phyloP scores from a whole-genome alignment of 2,797 vertebrate species.

The Heterohyrax brucei region DNA sequence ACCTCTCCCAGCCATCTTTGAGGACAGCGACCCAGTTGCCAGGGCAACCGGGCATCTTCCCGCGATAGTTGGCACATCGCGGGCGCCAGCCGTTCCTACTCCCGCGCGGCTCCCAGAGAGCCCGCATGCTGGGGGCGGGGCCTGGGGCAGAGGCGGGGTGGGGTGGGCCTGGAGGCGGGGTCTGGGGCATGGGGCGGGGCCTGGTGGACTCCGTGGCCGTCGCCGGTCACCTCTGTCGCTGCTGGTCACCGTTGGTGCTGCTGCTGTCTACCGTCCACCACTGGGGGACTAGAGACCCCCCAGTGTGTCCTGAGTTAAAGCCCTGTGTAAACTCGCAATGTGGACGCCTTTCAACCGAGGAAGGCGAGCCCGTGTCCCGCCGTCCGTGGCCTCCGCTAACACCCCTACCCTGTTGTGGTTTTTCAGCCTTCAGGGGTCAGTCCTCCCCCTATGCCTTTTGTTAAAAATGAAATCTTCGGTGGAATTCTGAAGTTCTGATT shows the following conservation, averaged over 20 bases:
- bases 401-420: background rate
- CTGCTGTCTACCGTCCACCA: rapidly evolving
- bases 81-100: rapidly evolving
- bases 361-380: background rate
- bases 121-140: rapidly evolving
- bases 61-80: background rate
- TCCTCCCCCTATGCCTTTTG: background rate
- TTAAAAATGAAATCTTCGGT: background rate
- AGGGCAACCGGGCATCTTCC: constrained; percentile 78
- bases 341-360: background rate
- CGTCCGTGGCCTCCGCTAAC: background rate
- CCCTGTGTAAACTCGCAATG: background rate
- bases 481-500: background rate
- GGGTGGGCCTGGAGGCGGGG: background rate
- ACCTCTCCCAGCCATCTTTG: constrained; percentile 67
- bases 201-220: too few species aligned
- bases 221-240: rapidly evolving
- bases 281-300: rapidly evolving
- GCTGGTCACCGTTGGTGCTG: rapidly evolving
- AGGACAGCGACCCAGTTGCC: constrained; percentile 76
- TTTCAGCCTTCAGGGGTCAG: background rate
- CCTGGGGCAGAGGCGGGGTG: background rate
- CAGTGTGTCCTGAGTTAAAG: background rate
- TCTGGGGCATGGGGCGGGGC: rapidly evolving
- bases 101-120: rapidly evolving